A percentile compares a stretch with the other conserved stretches of the same genome.
phyloP scores from a whole-genome alignment of 2,113 vertebrate species.

The Aramus guarauna region DNA sequence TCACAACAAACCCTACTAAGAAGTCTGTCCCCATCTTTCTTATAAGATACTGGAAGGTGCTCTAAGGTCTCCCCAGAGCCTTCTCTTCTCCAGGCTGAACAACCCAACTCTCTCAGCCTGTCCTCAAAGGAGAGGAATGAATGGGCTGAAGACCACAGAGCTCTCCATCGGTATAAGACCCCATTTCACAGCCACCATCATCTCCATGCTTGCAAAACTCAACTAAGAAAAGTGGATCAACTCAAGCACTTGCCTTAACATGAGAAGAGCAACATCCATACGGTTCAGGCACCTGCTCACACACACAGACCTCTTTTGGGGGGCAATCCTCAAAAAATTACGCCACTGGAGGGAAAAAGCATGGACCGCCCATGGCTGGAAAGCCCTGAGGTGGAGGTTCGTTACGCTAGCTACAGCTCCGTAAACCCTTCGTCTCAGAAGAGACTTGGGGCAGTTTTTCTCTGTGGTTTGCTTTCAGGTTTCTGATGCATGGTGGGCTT shows the following conservation, averaged over 20 bases:
- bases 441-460: not conserved
- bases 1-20: accelerated
- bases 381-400: not conserved
- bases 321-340: not conserved
- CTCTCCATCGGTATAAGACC: not conserved
- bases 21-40: not conserved
- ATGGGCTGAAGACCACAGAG: not conserved
- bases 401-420: not conserved
- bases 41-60: accelerated
- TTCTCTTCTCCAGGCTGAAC: not conserved
- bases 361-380: not conserved
- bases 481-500: not conserved
- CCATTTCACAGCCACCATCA: not conserved
- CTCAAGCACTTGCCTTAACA: not conserved
- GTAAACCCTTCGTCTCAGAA: not conserved
- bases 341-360: not conserved
- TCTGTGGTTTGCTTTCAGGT: not conserved
- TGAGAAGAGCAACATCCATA: accelerated
- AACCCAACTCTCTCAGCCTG: not conserved
- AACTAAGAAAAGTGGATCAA: not conserved
- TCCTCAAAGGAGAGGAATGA: not conserved
- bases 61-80: accelerated
- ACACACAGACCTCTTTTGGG: not conserved
- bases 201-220: not conserved
- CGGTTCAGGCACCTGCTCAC: not conserved